These are phyloP conservation scores for Platysternon megacephalum DNA, from an alignment of 2,113 vertebrate genomes.

Conservation along the genomic window DNA sequence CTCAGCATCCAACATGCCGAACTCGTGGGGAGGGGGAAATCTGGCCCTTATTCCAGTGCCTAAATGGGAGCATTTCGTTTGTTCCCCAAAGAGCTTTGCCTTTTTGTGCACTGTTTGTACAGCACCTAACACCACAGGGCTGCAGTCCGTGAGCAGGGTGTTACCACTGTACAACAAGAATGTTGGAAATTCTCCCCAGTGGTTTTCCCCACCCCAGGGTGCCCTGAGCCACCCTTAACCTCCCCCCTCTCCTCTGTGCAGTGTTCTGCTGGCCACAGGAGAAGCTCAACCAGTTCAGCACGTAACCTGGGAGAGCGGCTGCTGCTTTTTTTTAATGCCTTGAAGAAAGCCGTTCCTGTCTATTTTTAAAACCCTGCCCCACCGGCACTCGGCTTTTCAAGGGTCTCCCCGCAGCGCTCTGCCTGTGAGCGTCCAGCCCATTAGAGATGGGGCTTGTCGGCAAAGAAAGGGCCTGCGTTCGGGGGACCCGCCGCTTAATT, in stretches of 20 bases:
- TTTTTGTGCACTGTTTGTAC: neutral
- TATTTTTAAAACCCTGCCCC: constrained; percentile 73
- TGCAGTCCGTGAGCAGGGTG: constrained; percentile 29
- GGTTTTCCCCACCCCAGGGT: neutral
- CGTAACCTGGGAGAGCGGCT: neutral
- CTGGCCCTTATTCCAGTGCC: neutral
- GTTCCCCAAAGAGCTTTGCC: neutral
- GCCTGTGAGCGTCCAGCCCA: constrained; percentile 47
- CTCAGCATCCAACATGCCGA: neutral
- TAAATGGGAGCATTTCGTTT: too few relatives aligned
- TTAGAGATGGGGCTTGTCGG: constrained; percentile 71
- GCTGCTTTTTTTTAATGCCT: neutral
- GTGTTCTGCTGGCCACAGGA: neutral
- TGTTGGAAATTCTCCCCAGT: neutral
- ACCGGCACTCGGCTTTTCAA: constrained; percentile 58
- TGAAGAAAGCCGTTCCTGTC: constrained; percentile 63
- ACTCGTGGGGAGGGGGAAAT: neutral
- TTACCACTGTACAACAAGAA: neutral
- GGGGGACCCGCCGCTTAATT: constrained; percentile 72
- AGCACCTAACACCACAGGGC: neutral
- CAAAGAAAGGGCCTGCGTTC: constrained; percentile 65
- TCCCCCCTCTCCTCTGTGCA: neutral
- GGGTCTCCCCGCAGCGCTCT: constrained; percentile 60
- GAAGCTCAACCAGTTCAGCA: neutral
- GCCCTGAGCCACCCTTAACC: neutral